Conservation (phyloP, 1,140 invertebrate species). For the Hyles vespertilio region DNA sequence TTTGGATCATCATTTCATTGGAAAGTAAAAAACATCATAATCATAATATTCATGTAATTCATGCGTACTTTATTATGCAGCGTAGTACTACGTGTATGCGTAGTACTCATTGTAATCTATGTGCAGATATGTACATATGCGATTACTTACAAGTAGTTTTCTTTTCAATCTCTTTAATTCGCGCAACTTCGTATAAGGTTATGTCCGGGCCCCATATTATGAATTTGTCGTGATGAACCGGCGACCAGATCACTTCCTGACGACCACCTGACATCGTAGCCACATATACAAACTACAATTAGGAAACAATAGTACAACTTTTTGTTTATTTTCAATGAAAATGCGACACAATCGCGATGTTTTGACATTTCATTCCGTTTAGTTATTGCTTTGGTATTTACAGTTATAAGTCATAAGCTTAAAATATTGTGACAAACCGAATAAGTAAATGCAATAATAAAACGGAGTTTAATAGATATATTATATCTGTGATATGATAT, state of each 20-base stretch:
- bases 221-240: conserved; percentile 85
- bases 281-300: neutral
- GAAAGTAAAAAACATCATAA: no score
- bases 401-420: neutral
- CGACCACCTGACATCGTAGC: conserved; percentile 54
- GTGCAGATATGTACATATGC: no score
- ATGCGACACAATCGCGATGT: conserved; percentile 6
- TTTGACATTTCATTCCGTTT: conserved; percentile 14
- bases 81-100: no score
- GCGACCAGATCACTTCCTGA: conserved; percentile 87
- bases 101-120: no score
- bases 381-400: conserved; percentile 5
- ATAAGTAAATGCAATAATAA: conserved; percentile 6
- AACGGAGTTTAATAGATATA: conserved; percentile 4
- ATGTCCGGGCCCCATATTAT: conserved; percentile 92
- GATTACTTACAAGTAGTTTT: conserved; percentile 77
- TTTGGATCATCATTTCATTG: no score
- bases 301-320: neutral
- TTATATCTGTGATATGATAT: no score
- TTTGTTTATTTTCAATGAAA: neutral
- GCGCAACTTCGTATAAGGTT: conserved; percentile 86
- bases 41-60: no score
- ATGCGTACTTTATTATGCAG: no score
- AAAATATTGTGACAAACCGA: neutral
- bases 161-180: conserved; percentile 75